phyloP scores from a whole-genome alignment of 2,797 vertebrate genomes.

The Hippoglossus hippoglossus region DNA sequence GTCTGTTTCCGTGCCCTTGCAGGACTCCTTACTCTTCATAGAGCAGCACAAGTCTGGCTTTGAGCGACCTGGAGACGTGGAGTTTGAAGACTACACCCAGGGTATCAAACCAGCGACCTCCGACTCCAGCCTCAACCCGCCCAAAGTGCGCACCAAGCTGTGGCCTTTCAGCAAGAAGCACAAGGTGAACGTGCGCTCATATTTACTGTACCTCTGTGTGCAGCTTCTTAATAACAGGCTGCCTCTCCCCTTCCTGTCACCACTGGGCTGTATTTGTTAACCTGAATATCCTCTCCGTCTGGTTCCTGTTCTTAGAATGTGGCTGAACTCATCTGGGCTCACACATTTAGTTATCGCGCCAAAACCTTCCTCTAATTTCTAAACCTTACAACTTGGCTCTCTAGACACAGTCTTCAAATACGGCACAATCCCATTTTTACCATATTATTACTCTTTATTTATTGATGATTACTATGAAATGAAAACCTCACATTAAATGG shows the following conservation, averaged over 20 bases:
- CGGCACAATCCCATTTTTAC: too few species aligned
- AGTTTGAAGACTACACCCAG: constrained; percentile 91
- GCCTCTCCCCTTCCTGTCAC: constrained; percentile 13
- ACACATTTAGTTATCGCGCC: not conserved
- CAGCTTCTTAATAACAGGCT: not conserved
- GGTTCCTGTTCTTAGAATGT: constrained; percentile 6
- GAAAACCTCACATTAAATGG: too few species aligned
- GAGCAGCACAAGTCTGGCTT: constrained; percentile 90
- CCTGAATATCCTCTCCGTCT: constrained; percentile 35
- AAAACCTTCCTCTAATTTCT: not conserved
- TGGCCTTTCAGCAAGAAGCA: constrained; percentile 89
- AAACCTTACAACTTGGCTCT: not conserved
- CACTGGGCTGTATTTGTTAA: not conserved
- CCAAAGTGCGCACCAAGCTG: constrained; percentile 82
- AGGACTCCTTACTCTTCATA: constrained; percentile 88
- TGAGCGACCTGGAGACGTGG: constrained; percentile 85
- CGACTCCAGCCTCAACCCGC: constrained; percentile 84
- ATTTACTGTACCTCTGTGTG: too few species aligned
- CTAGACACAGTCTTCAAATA: too few species aligned
- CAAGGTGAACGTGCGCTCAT: constrained; percentile 80
- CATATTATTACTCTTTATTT: too few species aligned
- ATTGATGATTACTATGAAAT: too few species aligned
- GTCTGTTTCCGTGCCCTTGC: constrained; percentile 8
- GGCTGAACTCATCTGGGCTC: not conserved
- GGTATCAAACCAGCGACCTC: constrained; percentile 83